A percentile compares a stretch with the other conserved stretches of the same genome.
These are phyloP conservation scores for Mesoligia furuncula DNA, from an alignment of 2,888 invertebrate species.

Conservation along the genomic window DNA sequence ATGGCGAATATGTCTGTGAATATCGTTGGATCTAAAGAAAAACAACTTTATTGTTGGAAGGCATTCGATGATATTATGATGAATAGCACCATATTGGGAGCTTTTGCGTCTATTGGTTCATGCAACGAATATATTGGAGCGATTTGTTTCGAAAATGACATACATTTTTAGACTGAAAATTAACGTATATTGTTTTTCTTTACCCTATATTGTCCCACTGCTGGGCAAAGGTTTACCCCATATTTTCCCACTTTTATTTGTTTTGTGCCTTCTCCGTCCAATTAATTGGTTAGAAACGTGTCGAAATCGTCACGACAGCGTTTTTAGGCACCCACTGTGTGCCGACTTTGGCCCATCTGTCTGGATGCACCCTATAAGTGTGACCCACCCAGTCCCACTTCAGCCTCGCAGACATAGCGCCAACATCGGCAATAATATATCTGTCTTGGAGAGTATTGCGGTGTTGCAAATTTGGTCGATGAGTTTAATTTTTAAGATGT, in stretches of 20 bases:
- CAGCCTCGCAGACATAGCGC: background rate
- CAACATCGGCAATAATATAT: background rate
- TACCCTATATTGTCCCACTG: no score
- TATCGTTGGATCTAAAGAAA: constrained; percentile 36
- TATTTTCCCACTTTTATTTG: no score
- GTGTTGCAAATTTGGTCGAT: background rate
- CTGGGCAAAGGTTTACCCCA: no score
- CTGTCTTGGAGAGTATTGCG: background rate
- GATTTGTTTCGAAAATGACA: background rate
- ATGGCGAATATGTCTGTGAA: constrained; percentile 25
- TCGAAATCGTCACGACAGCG: no score
- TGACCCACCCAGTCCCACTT: background rate
- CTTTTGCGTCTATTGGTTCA: constrained; percentile 10
- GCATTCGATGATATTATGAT: constrained; percentile 36
- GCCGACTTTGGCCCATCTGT: no score
- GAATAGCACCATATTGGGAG: constrained; percentile 13
- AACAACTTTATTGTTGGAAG: constrained; percentile 38
- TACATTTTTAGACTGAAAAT: background rate
- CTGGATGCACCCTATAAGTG: background rate
- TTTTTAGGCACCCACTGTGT: no score
- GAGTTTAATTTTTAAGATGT: background rate
- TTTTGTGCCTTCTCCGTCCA: no score
- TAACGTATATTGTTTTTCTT: background rate
- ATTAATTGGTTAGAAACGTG: no score
- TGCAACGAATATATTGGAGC: background rate